phyloP scores from a whole-genome alignment of 2,113 vertebrate species.

The Strix aluco region DNA sequence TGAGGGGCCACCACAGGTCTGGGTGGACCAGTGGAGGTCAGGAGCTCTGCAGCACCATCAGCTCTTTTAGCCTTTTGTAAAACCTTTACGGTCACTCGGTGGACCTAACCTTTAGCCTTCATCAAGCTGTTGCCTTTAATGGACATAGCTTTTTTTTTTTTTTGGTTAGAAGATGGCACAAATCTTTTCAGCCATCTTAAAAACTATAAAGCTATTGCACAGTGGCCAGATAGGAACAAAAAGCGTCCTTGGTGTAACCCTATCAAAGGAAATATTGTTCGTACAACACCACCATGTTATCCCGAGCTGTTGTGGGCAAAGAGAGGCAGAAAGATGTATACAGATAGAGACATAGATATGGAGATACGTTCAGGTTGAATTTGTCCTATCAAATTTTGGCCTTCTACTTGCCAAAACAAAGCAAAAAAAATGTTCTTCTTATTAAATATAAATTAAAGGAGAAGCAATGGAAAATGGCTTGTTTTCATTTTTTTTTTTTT shows the following conservation, averaged over 20 bases:
- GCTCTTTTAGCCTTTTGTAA: conserved; percentile 69
- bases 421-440: neutral
- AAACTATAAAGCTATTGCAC: neutral
- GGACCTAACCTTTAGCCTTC: conserved; percentile 77
- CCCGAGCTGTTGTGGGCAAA: neutral
- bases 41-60: conserved; percentile 64
- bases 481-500: conserved; percentile 29
- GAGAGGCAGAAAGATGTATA: neutral
- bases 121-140: conserved; percentile 71
- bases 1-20: neutral
- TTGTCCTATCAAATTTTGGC: neutral
- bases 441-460: conserved; percentile 45
- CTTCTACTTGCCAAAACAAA: conserved; percentile 25
- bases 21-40: conserved; percentile 59
- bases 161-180: neutral
- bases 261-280: conserved; percentile 1
- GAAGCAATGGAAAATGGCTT: conserved; percentile 40
- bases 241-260: neutral
- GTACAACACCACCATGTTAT: neutral
- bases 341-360: neutral
- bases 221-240: neutral
- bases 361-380: neutral
- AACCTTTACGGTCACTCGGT: conserved; percentile 33
- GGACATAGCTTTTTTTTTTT: neutral
- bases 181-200: neutral